These are phyloP conservation scores for Leucophenga montana DNA, from an alignment of 2,888 invertebrate species.

Conservation along the genomic window DNA sequence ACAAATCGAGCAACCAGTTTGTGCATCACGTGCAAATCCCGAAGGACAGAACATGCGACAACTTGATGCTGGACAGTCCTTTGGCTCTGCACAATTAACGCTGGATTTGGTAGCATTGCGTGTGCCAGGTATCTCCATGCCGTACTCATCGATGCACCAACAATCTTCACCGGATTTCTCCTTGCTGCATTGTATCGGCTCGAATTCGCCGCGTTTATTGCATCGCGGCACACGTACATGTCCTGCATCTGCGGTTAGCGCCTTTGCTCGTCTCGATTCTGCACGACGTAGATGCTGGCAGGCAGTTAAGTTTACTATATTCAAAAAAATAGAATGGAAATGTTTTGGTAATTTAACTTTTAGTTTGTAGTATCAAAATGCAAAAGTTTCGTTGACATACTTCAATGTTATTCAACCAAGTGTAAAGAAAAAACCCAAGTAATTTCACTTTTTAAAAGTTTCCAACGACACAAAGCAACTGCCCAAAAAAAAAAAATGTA, in stretches of 20 bases:
- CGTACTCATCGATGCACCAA: conserved; percentile 89
- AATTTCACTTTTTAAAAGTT: conserved; percentile 65
- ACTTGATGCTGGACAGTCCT: conserved; percentile 84
- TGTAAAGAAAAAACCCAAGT: conserved; percentile 40
- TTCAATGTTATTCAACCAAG: conserved; percentile 13
- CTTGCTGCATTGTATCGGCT: conserved; percentile 82
- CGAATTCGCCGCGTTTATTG: conserved; percentile 81
- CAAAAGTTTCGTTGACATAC: background rate
- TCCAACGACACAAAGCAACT: conserved; percentile 43
- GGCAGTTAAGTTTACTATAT: conserved; percentile 74
- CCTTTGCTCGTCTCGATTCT: conserved; percentile 78
- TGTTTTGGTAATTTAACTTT: conserved; percentile 38
- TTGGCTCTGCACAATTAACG: conserved; percentile 73
- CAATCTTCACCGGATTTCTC: conserved; percentile 81
- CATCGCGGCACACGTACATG: conserved; percentile 81
- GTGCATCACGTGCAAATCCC: conserved; percentile 82
- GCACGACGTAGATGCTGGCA: conserved; percentile 80
- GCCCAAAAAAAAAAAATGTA: too few species aligned
- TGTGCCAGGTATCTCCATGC: conserved; percentile 85
- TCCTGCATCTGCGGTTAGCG: conserved; percentile 65
- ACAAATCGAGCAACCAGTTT: conserved; percentile 84
- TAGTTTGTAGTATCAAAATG: conserved; percentile 48
- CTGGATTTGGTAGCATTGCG: conserved; percentile 71
- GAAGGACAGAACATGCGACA: conserved; percentile 91
- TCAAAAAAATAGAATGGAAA: conserved; percentile 24